phyloP scores from a whole-genome alignment of 2,113 vertebrate genomes.

The Aphyosemion australe region DNA sequence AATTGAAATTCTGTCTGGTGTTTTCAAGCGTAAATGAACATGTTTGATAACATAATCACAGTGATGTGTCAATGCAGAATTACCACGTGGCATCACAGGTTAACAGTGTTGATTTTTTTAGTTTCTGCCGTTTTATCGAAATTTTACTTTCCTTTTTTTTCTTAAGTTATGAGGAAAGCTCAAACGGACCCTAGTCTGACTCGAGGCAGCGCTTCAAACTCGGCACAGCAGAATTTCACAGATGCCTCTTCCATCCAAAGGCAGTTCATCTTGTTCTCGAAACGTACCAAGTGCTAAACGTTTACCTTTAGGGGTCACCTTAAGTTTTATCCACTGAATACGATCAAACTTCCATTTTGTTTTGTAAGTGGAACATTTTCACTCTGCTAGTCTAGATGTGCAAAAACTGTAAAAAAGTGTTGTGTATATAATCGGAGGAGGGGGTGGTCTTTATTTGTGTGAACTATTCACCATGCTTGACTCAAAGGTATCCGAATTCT shows the following conservation, averaged over 20 bases:
- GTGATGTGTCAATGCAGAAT: constrained; percentile 35
- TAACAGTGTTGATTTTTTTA: constrained; percentile 35
- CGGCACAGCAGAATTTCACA: constrained; percentile 29
- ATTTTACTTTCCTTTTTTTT: not conserved
- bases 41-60: constrained; percentile 49
- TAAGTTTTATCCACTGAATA: constrained; percentile 64
- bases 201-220: constrained; percentile 17
- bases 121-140: constrained; percentile 19
- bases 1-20: constrained; percentile 57
- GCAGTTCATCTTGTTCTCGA: constrained; percentile 48
- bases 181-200: not conserved
- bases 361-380: constrained; percentile 55
- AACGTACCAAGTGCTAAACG: constrained; percentile 26
- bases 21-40: constrained; percentile 49
- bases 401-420: constrained; percentile 80
- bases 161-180: too few species aligned
- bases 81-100: constrained; percentile 36
- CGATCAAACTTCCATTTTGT: constrained; percentile 49
- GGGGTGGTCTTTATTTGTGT: constrained; percentile 77
- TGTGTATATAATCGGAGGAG: constrained; percentile 78
- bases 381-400: constrained; percentile 63
- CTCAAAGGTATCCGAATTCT: constrained; percentile 78
- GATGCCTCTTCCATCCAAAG: constrained; percentile 26
- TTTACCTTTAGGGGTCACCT: constrained; percentile 41
- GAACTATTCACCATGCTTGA: constrained; percentile 72